Base-by-base conservation (phyloP, 2,113 vertebrate genomes). In the Smithornis capensis region DNA sequence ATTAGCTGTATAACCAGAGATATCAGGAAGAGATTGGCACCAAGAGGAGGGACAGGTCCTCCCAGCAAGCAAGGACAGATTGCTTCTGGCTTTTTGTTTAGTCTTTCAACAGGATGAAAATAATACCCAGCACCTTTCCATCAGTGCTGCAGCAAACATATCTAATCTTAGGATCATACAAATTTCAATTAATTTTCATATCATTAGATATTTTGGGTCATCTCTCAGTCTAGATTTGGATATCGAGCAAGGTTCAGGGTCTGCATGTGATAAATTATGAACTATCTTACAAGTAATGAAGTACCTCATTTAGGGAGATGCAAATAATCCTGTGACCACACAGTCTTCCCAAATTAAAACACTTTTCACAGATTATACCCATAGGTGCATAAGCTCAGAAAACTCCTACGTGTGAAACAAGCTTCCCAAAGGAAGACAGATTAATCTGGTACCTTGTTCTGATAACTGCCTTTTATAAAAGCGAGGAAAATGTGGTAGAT, bases 231-330 rank as follows among this genome's bases (percentile, higher is more conserved):
- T 52, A 70, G 55, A 28, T 92, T 56, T 77, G 29, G 59, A 74
- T 33, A 74, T 25, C 0, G 0, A 84, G 27, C 0, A 0, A 87
- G 9, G 7, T 38, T 74, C 44, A 27, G 45, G 14, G 45, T 65
- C 16, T 77, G 42, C n/a, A 82, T 50, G 27, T 1, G 5, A 79
- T 40, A 60, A 83, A 65, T 56, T 1, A 80, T 23, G 5, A 89
- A 53, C 10, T 24, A 29, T 33, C 52, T 81, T 56, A 33, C 5
- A 62, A 89, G 44, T 45, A 45, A 45, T 45, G 17, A 47, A 47
- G 45, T 22, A 9, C 22, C 18, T 62, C 23, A 27, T 83, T 62
- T 67, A 62, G 27, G 71, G 59, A 88, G 29, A 55, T 44, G 12
- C 12, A n/a, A 44, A 35, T 42, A 73, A 63, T 55, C 35, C 59